Conservation (phyloP, 1,140 invertebrate genomes). For the Vollenhovia emeryi region DNA sequence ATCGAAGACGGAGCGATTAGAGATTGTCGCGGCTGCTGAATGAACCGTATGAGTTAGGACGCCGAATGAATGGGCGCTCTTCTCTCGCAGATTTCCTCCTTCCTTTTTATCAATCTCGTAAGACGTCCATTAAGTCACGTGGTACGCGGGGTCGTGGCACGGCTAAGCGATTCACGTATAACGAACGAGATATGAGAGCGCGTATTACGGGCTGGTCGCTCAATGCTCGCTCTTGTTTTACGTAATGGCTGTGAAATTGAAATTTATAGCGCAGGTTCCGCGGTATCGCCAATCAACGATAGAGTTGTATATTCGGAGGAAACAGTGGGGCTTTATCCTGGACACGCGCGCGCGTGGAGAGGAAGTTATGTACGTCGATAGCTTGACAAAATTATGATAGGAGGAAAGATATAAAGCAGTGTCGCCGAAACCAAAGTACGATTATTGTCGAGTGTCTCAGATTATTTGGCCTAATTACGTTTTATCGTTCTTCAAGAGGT, state of each 20-base stretch:
- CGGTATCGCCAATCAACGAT: conserved; percentile 50
- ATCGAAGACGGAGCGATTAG: conserved; percentile 5
- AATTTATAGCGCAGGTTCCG: conserved; percentile 65
- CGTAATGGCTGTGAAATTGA: conserved; percentile 61
- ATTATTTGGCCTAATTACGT: not conserved
- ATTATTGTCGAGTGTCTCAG: not conserved
- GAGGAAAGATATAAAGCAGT: not conserved
- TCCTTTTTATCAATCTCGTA: conserved; percentile 70
- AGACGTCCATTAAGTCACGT: conserved; percentile 29
- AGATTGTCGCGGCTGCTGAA: conserved; percentile 46
- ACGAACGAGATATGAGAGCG: conserved; percentile 56
- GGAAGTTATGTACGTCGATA: conserved; percentile 58
- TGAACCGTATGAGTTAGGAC: conserved; percentile 46
- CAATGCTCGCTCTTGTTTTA: conserved; percentile 67
- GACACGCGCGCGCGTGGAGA: not conserved
- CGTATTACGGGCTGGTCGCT: conserved; percentile 24
- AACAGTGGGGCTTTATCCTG: conserved; percentile 62
- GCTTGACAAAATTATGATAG: conserved; percentile 24
- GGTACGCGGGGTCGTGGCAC: conserved; percentile 12
- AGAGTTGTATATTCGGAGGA: conserved; percentile 38
- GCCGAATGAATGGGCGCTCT: conserved; percentile 56
- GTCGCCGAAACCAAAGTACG: not conserved
- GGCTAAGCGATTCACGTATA: conserved; percentile 34
- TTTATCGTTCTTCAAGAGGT: not conserved
- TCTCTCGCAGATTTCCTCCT: conserved; percentile 63